Percentiles rank a stretch among this genome's conserved stretches.
Conservation (phyloP, 92 coral and sea anemone genomes). For the Desmophyllum pertusum region DNA sequence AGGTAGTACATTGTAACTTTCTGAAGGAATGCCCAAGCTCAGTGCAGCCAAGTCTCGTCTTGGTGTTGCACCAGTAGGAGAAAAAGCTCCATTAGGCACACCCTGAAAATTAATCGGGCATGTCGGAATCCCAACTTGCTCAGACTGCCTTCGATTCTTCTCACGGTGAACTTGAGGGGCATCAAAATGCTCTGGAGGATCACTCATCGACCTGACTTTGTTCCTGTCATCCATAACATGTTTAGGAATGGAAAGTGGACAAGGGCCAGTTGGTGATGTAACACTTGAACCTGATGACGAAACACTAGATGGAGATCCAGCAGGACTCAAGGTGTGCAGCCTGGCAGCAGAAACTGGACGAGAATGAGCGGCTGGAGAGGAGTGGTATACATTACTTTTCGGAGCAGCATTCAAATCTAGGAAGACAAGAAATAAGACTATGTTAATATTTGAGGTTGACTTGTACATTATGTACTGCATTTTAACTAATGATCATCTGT, state of each 20-base stretch:
- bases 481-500: too few relatives aligned
- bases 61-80: background rate
- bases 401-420: background rate
- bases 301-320: slow-evolving; percentile 22
- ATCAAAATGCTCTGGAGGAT: slow-evolving; percentile 22
- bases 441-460: background rate
- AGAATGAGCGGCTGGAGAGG: slow-evolving; percentile 3
- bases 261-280: slow-evolving; percentile 36
- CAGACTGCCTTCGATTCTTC: slow-evolving; percentile 27
- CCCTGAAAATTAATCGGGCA: background rate
- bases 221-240: slow-evolving; percentile 4
- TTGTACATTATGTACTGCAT: background rate
- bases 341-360: slow-evolving; percentile 5
- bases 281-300: slow-evolving; percentile 37
- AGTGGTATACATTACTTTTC: background rate
- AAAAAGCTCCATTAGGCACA: background rate
- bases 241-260: slow-evolving; percentile 43
- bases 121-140: slow-evolving; percentile 17
- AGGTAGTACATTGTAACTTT: slow-evolving; percentile 61
- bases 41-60: background rate
- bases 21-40: slow-evolving; percentile 8
- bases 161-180: background rate
- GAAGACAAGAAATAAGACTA: background rate
- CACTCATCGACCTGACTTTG: slow-evolving; percentile 31
- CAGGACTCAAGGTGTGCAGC: slow-evolving; percentile 5